Percentiles rank a stretch among this genome's conserved stretches.
phyloP scores from a whole-genome alignment of 2,113 vertebrate genomes.

The Nicator chloris region DNA sequence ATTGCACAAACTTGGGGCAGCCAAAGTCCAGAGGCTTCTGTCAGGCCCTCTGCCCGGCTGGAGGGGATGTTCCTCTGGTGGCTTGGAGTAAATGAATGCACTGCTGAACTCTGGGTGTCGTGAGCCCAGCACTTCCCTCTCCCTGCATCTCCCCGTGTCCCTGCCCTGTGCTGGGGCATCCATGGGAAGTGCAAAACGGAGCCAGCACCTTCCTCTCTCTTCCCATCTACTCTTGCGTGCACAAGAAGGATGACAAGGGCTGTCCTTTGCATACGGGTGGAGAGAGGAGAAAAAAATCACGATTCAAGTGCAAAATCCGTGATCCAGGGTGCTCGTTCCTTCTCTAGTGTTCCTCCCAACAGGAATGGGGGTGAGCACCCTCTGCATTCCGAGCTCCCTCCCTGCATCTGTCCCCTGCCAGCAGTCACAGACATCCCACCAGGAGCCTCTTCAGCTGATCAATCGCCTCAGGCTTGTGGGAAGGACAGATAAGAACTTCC shows the following conservation, averaged over 20 bases:
- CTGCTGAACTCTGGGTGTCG: background rate
- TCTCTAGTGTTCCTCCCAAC: background rate
- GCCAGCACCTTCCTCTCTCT: background rate
- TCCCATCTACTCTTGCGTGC: background rate
- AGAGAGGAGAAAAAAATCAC: background rate
- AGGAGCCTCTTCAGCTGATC: background rate
- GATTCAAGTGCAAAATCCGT: background rate
- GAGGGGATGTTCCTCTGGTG: background rate
- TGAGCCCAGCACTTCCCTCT: background rate
- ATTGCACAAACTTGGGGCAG: background rate
- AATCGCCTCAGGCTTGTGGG: background rate
- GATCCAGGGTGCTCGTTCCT: background rate
- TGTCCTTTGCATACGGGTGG: background rate
- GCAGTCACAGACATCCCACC: background rate
- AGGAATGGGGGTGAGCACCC: background rate
- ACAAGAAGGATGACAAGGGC: background rate
- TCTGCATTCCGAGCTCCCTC: background rate
- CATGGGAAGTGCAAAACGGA: background rate
- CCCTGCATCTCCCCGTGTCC: fast-evolving
- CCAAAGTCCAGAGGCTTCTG: background rate
- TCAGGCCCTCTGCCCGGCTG: background rate
- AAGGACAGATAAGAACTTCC: background rate
- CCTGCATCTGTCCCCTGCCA: background rate
- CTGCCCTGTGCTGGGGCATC: background rate
- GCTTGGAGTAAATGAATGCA: background rate